A percentile compares a stretch with the other conserved stretches of the same genome.
Conservation (phyloP, 2,113 vertebrate genomes). For the Haemorhous mexicanus region DNA sequence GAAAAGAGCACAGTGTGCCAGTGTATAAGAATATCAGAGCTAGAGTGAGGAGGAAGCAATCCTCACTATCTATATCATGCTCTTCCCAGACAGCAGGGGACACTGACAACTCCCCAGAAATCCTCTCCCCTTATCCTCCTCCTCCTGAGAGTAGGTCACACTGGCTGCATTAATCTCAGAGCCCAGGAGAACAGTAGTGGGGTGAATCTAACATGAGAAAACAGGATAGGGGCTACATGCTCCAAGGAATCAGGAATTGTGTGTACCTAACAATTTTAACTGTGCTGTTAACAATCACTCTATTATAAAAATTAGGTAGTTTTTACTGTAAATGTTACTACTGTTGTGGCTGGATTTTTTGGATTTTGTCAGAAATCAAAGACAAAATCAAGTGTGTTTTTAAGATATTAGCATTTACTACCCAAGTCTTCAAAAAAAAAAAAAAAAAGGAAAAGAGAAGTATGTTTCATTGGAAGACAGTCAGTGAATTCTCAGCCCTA, state of each 20-base stretch:
- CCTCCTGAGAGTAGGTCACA: not conserved
- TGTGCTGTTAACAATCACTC: not conserved
- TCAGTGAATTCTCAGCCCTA: not conserved
- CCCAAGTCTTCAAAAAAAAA: not conserved
- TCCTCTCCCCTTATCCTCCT: not conserved
- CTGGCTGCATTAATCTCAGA: not conserved
- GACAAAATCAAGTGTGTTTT: not conserved
- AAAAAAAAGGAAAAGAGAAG: not conserved
- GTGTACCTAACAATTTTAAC: not conserved
- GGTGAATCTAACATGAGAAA: not conserved
- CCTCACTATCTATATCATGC: not conserved
- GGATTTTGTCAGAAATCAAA: not conserved
- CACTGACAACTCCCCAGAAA: not conserved
- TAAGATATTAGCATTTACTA: not conserved
- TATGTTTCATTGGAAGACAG: not conserved
- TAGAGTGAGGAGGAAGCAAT: not conserved
- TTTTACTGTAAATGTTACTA: not conserved
- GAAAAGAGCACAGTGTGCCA: not conserved
- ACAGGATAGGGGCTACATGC: not conserved
- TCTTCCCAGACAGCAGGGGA: not conserved
- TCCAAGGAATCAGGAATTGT: not conserved
- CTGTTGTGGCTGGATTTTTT: not conserved
- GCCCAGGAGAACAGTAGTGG: not conserved
- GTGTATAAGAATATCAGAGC: not conserved
- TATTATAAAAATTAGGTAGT: not conserved